phyloP scores from a whole-genome alignment of 2,888 invertebrate genomes.

The Thecocarcelia acutangulata region DNA sequence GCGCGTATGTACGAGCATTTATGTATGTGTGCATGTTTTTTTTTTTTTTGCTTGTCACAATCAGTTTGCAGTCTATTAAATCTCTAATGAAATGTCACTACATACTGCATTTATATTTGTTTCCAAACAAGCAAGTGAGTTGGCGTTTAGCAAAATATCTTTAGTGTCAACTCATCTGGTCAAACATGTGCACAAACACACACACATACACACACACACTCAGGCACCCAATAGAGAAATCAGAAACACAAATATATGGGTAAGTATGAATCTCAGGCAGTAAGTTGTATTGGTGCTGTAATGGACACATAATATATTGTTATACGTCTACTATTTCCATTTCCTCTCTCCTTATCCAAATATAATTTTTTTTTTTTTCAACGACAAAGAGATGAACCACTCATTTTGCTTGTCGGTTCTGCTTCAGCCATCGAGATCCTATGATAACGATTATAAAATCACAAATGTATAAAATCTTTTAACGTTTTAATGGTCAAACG shows the following conservation, averaged over 20 bases:
- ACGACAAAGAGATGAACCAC: not conserved
- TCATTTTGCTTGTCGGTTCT: not conserved
- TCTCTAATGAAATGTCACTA: constrained; percentile 68
- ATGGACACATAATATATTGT: constrained; percentile 47
- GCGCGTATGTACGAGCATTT: not conserved
- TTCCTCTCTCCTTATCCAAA: constrained; percentile 2
- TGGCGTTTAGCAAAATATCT: constrained; percentile 38
- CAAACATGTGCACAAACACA: not conserved
- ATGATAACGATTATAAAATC: constrained; percentile 63
- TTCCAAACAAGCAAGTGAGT: constrained; percentile 3
- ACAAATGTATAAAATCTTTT: constrained; percentile 62
- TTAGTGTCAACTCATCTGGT: constrained; percentile 34
- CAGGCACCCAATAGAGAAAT: too few species aligned
- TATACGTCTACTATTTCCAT: constrained; percentile 17
- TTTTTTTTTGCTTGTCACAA: constrained; percentile 41
- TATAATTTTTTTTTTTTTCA: constrained; percentile 23
- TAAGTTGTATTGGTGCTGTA: constrained; percentile 27
- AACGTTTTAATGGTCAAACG: constrained; percentile 53
- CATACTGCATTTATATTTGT: constrained; percentile 39
- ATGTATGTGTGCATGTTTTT: not conserved
- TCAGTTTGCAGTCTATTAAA: constrained; percentile 66
- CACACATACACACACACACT: not conserved
- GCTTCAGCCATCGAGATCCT: constrained; percentile 45
- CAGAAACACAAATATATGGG: not conserved
- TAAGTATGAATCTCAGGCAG: not conserved